phyloP scores from a whole-genome alignment of 2,797 vertebrate species.

The Melanotaenia trifasciata region DNA sequence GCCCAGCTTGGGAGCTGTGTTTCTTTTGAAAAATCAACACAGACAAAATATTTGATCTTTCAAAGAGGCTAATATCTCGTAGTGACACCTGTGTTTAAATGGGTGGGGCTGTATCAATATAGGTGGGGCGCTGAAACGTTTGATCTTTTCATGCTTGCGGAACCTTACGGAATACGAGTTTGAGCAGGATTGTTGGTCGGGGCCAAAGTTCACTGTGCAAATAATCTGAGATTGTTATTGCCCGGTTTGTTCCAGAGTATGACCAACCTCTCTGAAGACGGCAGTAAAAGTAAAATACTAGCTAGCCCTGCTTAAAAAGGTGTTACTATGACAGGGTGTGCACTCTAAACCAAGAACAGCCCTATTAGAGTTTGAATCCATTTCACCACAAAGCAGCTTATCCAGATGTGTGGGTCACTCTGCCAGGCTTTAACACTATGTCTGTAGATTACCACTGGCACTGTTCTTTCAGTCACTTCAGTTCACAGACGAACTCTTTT shows the following conservation, averaged over 20 bases:
- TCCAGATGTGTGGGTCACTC: conserved; percentile 75
- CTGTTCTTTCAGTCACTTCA: conserved; percentile 50
- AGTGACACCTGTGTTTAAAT: conserved; percentile 81
- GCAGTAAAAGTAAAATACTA: conserved; percentile 66
- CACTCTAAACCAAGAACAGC: conserved; percentile 60
- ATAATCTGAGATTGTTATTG: conserved; percentile 47
- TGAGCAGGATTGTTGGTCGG: conserved; percentile 53
- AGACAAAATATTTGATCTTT: conserved; percentile 79
- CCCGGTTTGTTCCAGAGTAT: conserved; percentile 34
- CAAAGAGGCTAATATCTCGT: conserved; percentile 73
- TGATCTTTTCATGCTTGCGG: conserved; percentile 67
- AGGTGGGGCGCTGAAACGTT: conserved; percentile 68
- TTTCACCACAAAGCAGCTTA: conserved; percentile 67
- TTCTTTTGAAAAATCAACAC: conserved; percentile 70
- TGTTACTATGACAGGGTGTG: conserved; percentile 72
- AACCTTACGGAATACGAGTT: conserved; percentile 62
- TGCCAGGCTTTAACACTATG: conserved; percentile 60
- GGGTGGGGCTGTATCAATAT: conserved; percentile 78
- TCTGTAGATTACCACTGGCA: conserved; percentile 66
- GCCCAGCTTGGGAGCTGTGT: conserved; percentile 43
- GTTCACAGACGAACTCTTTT: conserved; percentile 45
- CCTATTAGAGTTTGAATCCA: conserved; percentile 68
- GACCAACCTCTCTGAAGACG: conserved; percentile 38
- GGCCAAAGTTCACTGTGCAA: conserved; percentile 51
- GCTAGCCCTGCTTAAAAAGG: conserved; percentile 70